Base-by-base conservation (phyloP, 2,888 invertebrate genomes). In the Opisthograptis luteolata region DNA sequence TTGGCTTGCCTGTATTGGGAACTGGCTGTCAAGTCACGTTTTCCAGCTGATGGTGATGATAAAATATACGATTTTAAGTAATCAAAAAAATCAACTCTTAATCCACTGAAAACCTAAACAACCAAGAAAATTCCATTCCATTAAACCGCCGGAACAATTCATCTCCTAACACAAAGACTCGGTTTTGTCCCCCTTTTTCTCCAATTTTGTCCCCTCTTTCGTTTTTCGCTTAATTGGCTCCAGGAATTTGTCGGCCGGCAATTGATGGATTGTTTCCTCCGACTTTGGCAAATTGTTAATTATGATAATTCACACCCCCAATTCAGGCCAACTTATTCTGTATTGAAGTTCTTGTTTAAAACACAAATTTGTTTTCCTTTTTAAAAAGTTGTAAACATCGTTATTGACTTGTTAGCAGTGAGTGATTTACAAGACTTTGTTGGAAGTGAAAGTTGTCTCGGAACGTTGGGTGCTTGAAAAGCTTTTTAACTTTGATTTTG, bases 261-360 rank as follows among this genome's bases (percentile, higher is more conserved):
- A 81, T 80, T 84, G 84, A 85, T 84, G 76, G 81, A 84, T 82
- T 83, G 82, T 80, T 77, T 69, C 75, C 73, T 83, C 82, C 74
- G 76, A 73, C 75, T 69, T 64, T 51, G 62, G 70, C 66, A 77
- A 82, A 81, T 83, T 84, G 82, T 81, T 84, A 83, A 85, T 84
- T 82, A 84, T 84, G 79, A 70, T 81, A 84, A 85, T 84, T 73
- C 68, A 54, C 60, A 47, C 58, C 60, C 62, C 62, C 57, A 50
- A 45, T 44, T 51, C 50, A 20, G 35, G n/a, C 34, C 39, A 43
- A 43, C 13, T 50, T 43, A 25, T 40, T 34, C 28, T 40, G 30
- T 44, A 49, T 49, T 60, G 60, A 67, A 70, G 65, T 71, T 64
- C 37, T 44, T 69, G 72, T 62, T 68, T 52, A 45, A 45, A 66